phyloP scores from a whole-genome alignment of 2,797 vertebrate species.

The Strix occidentalis region DNA sequence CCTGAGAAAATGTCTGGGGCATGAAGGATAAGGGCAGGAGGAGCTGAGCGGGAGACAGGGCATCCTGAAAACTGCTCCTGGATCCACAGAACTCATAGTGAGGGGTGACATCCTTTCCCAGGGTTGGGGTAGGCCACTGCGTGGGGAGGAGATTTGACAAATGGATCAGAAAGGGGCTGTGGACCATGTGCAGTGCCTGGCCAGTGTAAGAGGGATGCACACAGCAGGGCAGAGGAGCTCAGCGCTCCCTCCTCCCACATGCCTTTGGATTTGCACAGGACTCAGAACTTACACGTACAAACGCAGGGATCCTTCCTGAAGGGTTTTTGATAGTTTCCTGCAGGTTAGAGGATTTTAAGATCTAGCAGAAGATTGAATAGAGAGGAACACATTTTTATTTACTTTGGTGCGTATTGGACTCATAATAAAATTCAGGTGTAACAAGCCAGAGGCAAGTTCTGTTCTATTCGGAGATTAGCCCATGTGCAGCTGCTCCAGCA shows the following conservation, averaged over 20 bases:
- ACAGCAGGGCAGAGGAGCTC: not conserved
- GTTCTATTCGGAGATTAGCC: not conserved
- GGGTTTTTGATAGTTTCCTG: not conserved
- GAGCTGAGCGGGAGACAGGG: not conserved
- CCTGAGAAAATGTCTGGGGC: not conserved
- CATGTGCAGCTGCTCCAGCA: constrained; percentile 8
- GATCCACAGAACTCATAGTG: not conserved
- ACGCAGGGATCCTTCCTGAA: not conserved
- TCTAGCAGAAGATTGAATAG: not conserved
- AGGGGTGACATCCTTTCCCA: not conserved
- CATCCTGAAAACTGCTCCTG: not conserved
- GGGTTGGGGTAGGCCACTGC: not conserved
- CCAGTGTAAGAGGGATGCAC: not conserved
- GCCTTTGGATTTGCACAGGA: not conserved
- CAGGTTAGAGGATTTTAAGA: not conserved
- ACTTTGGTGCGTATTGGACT: not conserved
- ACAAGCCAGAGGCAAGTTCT: constrained; percentile 39
- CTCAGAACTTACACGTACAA: not conserved
- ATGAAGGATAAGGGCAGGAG: not conserved
- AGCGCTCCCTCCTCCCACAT: not conserved
- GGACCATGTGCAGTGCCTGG: not conserved
- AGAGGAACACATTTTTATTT: not conserved
- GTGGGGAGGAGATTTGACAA: not conserved
- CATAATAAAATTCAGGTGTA: not conserved
- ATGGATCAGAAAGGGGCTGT: not conserved